Percentiles rank a stretch among this genome's conserved stretches.
These are phyloP conservation scores for Sitta europaea DNA, from an alignment of 2,113 vertebrate genomes.

Conservation along the genomic window DNA sequence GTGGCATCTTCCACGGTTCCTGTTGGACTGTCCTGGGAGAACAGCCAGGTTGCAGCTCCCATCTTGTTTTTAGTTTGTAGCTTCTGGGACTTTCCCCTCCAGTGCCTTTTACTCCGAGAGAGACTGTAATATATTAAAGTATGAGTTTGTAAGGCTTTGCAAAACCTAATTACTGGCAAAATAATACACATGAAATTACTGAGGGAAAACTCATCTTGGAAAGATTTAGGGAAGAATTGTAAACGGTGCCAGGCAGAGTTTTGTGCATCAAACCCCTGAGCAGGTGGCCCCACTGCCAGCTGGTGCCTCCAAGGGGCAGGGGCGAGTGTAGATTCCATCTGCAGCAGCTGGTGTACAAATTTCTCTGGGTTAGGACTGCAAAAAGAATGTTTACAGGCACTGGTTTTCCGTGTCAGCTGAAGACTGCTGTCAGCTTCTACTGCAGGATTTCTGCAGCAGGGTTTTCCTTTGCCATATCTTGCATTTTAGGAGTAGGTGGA, in stretches of 20 bases:
- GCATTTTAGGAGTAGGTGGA: neutral
- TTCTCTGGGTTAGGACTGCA: neutral
- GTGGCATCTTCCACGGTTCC: neutral
- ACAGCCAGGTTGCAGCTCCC: neutral
- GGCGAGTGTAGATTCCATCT: neutral
- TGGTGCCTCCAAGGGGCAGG: neutral
- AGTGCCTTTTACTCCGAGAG: neutral
- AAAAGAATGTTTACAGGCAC: neutral
- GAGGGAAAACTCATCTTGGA: neutral
- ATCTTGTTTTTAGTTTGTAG: neutral
- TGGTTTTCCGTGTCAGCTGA: neutral
- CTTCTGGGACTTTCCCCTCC: neutral
- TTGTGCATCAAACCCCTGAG: neutral
- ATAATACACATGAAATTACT: neutral
- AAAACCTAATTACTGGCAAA: neutral
- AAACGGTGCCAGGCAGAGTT: neutral
- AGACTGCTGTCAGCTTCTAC: neutral
- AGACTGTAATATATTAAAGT: neutral
- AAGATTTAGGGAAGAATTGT: neutral
- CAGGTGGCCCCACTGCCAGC: neutral
- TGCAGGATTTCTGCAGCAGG: neutral
- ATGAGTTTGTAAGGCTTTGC: neutral
- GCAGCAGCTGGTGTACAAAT: neutral
- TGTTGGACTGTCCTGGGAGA: fast-evolving
- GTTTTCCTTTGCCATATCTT: neutral